Conservation (phyloP, 2,113 vertebrate genomes). For the Centropus unirufus region DNA sequence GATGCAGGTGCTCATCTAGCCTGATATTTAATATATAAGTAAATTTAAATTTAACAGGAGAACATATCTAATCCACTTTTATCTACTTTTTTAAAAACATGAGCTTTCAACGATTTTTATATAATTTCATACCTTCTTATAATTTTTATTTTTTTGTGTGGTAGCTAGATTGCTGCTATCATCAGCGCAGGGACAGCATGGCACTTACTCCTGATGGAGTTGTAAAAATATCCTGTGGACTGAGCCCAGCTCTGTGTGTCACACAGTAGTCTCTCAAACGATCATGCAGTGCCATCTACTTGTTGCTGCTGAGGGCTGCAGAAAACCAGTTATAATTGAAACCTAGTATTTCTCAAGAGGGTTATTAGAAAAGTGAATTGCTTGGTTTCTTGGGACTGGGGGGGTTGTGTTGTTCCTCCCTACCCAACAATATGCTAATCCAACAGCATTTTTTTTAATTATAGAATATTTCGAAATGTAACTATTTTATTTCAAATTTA, state of each 20-base stretch:
- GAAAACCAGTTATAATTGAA: neutral
- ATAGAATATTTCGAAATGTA: neutral
- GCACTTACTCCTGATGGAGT: rapidly evolving
- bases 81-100: rapidly evolving
- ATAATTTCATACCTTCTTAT: neutral
- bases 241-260: rapidly evolving
- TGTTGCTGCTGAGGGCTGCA: neutral
- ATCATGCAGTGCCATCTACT: constrained; percentile 29
- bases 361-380: neutral
- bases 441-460: neutral
- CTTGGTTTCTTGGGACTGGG: neutral
- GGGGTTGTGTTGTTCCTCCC: rapidly evolving
- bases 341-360: neutral
- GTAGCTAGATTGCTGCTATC: neutral
- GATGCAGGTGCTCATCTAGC: neutral
- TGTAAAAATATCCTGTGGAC: too few species aligned
- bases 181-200: neutral
- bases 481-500: neutral
- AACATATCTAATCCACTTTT: neutral
- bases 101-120: neutral
- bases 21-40: neutral
- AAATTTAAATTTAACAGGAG: neutral
- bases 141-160: neutral
- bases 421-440: neutral
- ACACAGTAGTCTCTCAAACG: neutral